These are phyloP conservation scores for Lysandra bellargus DNA, from an alignment of 2,888 invertebrate genomes.

Conservation along the genomic window DNA sequence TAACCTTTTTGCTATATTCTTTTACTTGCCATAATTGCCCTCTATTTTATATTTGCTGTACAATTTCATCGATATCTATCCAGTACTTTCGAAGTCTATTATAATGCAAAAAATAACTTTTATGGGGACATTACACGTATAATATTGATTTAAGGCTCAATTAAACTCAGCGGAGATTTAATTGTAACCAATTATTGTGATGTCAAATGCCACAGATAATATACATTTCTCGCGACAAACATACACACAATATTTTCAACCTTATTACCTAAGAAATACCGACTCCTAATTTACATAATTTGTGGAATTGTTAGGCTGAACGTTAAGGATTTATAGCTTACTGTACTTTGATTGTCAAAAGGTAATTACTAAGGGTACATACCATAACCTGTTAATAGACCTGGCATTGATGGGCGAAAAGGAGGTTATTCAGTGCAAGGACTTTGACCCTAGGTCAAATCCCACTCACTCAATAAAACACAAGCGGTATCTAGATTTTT, in stretches of 20 bases:
- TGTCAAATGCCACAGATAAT: background rate
- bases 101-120: too few relatives aligned
- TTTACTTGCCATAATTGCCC: too few relatives aligned
- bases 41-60: too few relatives aligned
- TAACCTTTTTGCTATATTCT: too few relatives aligned
- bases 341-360: background rate
- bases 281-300: background rate
- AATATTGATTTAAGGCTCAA: constrained; percentile 22
- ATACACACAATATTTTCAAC: background rate
- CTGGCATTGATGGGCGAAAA: background rate
- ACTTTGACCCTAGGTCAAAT: background rate
- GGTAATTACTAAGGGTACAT: background rate
- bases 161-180: constrained; percentile 12
- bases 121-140: too few relatives aligned
- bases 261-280: background rate
- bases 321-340: constrained; percentile 9
- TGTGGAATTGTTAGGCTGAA: background rate
- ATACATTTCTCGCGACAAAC: background rate
- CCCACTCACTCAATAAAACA: too few relatives aligned
- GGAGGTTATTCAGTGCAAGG: background rate
- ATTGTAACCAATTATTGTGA: constrained; percentile 15
- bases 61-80: too few relatives aligned
- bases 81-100: too few relatives aligned
- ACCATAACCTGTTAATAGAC: background rate
- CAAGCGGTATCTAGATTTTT: too few relatives aligned